These are phyloP conservation scores for Xyrichtys novacula DNA, from an alignment of 2,797 vertebrate genomes.

Conservation along the genomic window DNA sequence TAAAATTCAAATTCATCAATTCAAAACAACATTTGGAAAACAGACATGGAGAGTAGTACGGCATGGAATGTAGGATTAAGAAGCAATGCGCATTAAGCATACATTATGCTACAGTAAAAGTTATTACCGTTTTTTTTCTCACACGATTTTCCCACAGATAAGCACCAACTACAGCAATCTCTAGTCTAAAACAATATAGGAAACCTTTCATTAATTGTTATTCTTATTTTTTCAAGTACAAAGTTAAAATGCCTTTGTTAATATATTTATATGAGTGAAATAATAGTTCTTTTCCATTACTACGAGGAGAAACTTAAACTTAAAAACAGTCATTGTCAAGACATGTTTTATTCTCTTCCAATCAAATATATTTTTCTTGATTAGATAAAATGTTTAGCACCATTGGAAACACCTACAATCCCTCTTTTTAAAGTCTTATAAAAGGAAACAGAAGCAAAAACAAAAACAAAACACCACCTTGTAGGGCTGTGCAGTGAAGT, in stretches of 20 bases:
- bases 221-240: conserved; percentile 95
- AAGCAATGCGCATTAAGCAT: conserved; percentile 85
- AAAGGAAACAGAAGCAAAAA: conserved; percentile 72
- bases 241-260: conserved; percentile 99
- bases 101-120: conserved; percentile 91
- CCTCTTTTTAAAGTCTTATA: conserved; percentile 84
- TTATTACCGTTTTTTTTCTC: conserved; percentile 89
- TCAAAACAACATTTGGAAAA: conserved; percentile 77
- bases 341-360: conserved; percentile 94
- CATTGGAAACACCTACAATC: conserved; percentile 94
- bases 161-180: conserved; percentile 99
- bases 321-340: conserved; percentile 96
- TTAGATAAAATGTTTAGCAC: conserved; percentile 99
- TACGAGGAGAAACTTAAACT: conserved; percentile 93
- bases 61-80: conserved; percentile 92
- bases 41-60: conserved; percentile 84
- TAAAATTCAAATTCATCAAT: conserved; percentile 83
- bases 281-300: conserved; percentile 92
- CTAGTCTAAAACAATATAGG: conserved; percentile 99
- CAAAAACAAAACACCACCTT: conserved; percentile 72
- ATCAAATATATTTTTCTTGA: conserved; percentile 93
- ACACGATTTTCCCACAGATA: conserved; percentile 96
- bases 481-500: conserved; percentile 92
- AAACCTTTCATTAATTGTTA: conserved; percentile 91
- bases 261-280: conserved; percentile 97